Base-by-base conservation (phyloP, 2,797 vertebrate genomes). In the Brachyrhaphis roseni region DNA sequence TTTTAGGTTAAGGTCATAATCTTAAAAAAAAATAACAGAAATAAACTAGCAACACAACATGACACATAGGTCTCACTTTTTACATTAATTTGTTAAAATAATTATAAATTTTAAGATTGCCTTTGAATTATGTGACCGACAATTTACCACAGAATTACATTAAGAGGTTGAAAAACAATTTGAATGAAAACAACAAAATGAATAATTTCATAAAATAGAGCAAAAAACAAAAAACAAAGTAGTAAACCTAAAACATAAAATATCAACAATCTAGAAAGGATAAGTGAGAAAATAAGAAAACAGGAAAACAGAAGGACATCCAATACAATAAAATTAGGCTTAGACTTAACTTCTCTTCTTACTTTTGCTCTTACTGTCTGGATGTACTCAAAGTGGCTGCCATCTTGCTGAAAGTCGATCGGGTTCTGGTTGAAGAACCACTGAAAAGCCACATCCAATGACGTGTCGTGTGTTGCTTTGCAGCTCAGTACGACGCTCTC, bases 401-500 rank as follows among this genome's bases (percentile, higher is more conserved):
- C 97, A 34, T 98, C 96, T 81, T 97, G 97, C 46, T 97, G 96
- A 49, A 98, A 97, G 87, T 96, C 95, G 78, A 99, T 97, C 4
- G 97, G 96, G 39, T 95, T 96, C 80, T 97, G 97, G 88, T 98
- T 97, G 84, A 97, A 96, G 2, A 96, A 96, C 98, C 98, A 99
- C 86, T 95, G 95, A 94, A 99, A 99, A 71, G 93, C 95, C 86
- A 99, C 96, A 39, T 98, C 97, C 90, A 99, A 93, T 0, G 96
- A 96, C 0, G 94, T 95, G 93, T 99, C 98, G 0, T 99, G 98
- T 34, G 96, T 92, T 0, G 97, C 98, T 93, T 95, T 98, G 95
- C 98, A 99, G 74, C 96, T 98, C 86, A 99, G 97, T 62, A 99
- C 98, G 43, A 99, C 95, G 74, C 98, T 99, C 93, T 99, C 98